Evolutionary conservation across 2,113 vertebrate species (phyloP).

Genomic region (Colistium nudipinnis): DNA sequence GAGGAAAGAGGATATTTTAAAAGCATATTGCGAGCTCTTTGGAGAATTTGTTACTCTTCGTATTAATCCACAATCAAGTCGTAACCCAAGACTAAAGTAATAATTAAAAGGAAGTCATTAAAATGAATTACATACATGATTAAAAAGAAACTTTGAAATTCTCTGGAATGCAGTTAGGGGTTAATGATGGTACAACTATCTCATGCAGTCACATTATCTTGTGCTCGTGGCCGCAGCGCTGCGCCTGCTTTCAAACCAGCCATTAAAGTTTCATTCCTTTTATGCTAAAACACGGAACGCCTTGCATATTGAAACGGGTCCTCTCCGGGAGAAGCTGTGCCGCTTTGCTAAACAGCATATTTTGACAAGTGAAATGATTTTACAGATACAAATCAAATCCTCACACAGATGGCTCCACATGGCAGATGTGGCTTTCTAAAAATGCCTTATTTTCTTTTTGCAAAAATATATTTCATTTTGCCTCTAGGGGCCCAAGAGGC

Average conservation of each 20-base stretch:
- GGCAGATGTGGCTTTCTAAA: background rate
- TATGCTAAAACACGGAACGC: constrained; percentile 47
- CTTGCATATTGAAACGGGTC: constrained; percentile 47
- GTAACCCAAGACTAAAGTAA: constrained; percentile 17
- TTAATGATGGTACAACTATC: constrained; percentile 33
- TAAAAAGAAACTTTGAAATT: constrained; percentile 32
- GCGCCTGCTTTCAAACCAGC: constrained; percentile 49
- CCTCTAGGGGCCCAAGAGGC: no score
- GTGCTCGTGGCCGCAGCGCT: constrained; percentile 14
- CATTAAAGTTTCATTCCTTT: constrained; percentile 65
- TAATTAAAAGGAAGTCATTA: constrained; percentile 38
- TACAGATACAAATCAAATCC: constrained; percentile 23
- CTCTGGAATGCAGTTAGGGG: constrained; percentile 29
- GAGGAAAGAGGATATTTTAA: background rate
- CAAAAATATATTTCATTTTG: background rate
- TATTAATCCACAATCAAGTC: constrained; percentile 15
- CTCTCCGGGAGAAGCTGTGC: constrained; percentile 14
- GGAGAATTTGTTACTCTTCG: background rate
- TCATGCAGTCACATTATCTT: constrained; percentile 47
- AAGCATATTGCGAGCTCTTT: background rate
- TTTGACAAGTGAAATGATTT: constrained; percentile 44
- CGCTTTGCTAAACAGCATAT: constrained; percentile 35
- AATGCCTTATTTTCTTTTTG: background rate
- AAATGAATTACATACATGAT: constrained; percentile 42
- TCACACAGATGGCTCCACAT: constrained; percentile 9